These are phyloP conservation scores for Nymphalis io DNA, from an alignment of 1,140 invertebrate genomes.

Conservation along the genomic window DNA sequence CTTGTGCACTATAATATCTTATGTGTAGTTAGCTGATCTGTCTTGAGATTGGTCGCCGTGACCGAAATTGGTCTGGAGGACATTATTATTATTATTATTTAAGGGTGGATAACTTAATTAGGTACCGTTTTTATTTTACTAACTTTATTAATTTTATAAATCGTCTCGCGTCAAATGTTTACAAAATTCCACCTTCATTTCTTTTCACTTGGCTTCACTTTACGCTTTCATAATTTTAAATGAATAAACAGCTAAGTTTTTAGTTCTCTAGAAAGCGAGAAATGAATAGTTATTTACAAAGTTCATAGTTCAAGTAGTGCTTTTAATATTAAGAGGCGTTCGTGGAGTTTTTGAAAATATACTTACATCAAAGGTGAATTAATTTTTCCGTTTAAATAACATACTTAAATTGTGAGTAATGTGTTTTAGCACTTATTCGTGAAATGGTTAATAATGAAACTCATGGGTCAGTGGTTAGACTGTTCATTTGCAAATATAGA, in stretches of 20 bases:
- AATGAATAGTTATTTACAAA: slow-evolving; percentile 37
- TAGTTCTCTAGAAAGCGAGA: slow-evolving; percentile 11
- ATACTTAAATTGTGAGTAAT: slow-evolving; percentile 11
- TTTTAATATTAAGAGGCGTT: slow-evolving; percentile 16
- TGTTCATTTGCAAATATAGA: too few relatives aligned
- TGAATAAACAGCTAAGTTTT: slow-evolving; percentile 28
- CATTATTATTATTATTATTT: too few relatives aligned
- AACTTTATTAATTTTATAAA: slow-evolving; percentile 5
- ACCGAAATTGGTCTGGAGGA: too few relatives aligned
- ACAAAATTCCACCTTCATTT: slow-evolving; percentile 15
- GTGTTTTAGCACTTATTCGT: slow-evolving; percentile 4
- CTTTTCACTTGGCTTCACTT: slow-evolving; percentile 3
- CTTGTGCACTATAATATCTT: too few relatives aligned
- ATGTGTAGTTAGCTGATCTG: too few relatives aligned
- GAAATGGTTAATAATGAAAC: neutral
- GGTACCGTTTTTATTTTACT: too few relatives aligned
- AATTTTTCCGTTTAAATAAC: slow-evolving; percentile 4
- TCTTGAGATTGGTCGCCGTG: too few relatives aligned
- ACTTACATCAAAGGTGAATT: slow-evolving; percentile 9
- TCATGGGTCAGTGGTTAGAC: too few relatives aligned
- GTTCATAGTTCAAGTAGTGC: slow-evolving; percentile 24
- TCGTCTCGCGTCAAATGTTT: neutral
- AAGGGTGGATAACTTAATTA: too few relatives aligned
- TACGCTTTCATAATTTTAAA: slow-evolving; percentile 26
- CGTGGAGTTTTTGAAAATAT: slow-evolving; percentile 13